Conservation (phyloP, 2,113 vertebrate species). For the Sitta europaea region DNA sequence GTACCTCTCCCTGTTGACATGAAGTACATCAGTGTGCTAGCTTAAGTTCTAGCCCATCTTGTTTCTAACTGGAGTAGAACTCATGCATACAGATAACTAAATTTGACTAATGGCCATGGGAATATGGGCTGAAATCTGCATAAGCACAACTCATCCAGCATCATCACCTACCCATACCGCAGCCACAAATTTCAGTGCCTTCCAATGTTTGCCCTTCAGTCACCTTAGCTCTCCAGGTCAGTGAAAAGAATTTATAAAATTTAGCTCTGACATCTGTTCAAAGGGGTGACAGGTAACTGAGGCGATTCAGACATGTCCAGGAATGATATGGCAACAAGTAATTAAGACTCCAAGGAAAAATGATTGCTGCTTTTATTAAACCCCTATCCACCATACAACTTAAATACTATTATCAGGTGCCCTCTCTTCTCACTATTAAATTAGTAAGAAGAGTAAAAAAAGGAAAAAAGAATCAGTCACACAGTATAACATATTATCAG, state of each 20-base stretch:
- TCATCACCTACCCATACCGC: neutral
- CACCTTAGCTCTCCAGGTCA: neutral
- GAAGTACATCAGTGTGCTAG: neutral
- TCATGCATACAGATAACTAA: neutral
- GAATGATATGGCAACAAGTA: neutral
- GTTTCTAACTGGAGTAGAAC: neutral
- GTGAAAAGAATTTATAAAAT: neutral
- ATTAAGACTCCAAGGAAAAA: neutral
- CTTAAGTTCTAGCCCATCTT: neutral
- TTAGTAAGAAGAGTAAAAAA: neutral
- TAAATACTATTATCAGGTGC: neutral
- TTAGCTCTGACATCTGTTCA: neutral
- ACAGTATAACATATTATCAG: neutral
- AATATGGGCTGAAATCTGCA: neutral
- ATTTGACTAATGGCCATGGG: neutral
- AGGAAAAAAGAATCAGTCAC: neutral
- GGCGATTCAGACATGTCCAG: neutral
- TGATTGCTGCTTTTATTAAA: neutral
- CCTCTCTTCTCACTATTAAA: neutral
- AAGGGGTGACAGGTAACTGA: neutral
- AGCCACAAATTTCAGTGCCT: neutral
- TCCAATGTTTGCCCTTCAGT: neutral
- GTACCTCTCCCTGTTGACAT: neutral
- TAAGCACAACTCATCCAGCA: neutral
- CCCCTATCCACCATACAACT: neutral